Evolutionary conservation across 2,113 vertebrate species (phyloP).

Genomic region (Epinephelus cyanopodus): DNA sequence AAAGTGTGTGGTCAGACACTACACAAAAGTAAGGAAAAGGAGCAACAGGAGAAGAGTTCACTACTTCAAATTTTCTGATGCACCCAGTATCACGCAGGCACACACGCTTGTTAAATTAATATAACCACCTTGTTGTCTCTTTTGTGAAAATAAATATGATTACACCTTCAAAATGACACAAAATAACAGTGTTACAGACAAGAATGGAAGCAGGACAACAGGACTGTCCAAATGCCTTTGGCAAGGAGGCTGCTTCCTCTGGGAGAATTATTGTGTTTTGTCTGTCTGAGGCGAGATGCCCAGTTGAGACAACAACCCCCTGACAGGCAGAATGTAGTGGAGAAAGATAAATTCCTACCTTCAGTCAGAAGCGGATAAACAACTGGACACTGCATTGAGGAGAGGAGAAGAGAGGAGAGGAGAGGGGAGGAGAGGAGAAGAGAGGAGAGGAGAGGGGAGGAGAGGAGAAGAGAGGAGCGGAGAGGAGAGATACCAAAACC

Average conservation of each 20-base stretch:
- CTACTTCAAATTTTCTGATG: background rate
- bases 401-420: slow-evolving; percentile 19
- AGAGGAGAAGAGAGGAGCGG: slow-evolving; percentile 24
- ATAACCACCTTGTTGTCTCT: background rate
- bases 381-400: slow-evolving; percentile 39
- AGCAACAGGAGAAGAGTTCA: slow-evolving; percentile 18
- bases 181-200: slow-evolving; percentile 29
- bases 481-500: slow-evolving; percentile 35
- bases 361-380: slow-evolving; percentile 58
- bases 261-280: slow-evolving; percentile 61
- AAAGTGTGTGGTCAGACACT: slow-evolving; percentile 2
- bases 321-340: slow-evolving; percentile 38
- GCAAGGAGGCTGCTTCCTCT: slow-evolving; percentile 2
- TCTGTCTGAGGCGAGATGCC: slow-evolving; percentile 44
- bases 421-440: slow-evolving; percentile 29
- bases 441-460: too few species aligned
- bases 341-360: slow-evolving; percentile 48
- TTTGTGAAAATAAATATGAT: slow-evolving; percentile 1
- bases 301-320: slow-evolving; percentile 48
- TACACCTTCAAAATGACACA: slow-evolving; percentile 18
- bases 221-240: slow-evolving; percentile 30
- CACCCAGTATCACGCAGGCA: background rate
- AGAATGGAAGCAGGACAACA: slow-evolving; percentile 21
- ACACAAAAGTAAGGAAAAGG: background rate
- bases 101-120: background rate